Evolutionary conservation across 2,888 invertebrate genomes (phyloP), one percentile per base, ranked within the genome.

Genomic region (Oxyscelio sp.): DNA sequence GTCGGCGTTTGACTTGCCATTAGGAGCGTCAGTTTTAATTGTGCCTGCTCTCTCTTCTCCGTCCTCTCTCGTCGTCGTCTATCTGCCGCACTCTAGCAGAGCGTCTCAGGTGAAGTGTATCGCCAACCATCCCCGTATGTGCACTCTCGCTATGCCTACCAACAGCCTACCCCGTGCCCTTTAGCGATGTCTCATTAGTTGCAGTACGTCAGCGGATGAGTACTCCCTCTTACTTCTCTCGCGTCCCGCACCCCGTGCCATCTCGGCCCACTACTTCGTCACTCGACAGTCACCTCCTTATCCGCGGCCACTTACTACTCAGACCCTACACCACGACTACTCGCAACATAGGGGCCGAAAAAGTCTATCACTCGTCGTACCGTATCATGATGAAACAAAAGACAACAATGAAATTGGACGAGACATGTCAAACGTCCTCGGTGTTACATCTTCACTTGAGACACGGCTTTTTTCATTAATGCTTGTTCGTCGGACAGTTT

Each of bases 121-220:
- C 91, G 93, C 91, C 90, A 90, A 89, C 89, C 90, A 86, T 90
- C 89, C 88, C 90, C 91, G 91, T 90, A 90, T 91, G 89, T 89
- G 90, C 88, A 86, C 87, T 71, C 89, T 87, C 87, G 74, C 88
- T 88, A 85, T 89, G 89, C 87, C 90, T 90, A 89, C 89, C 90
- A 90, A 89, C 75, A 83, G 87, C 89, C 90, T 88, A 90, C 88
- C 89, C 88, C 88, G 91, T 94, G 93, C 94, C 94, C 94, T 94
- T 94, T 93, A 94, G 94, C 94, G 90, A 94, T 94, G 94, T 94
- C 94, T 94, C 94, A 94, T 94, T 94, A 94, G 94, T 94, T 94
- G 93, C 93, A 93, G 93, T 90, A 90, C 93, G 93, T 93, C 93
- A 92, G 85, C 91, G 90, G 91, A 93, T 92, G 93, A 94, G 93